Base-by-base conservation (phyloP, 23 tunicate species). In the Trididemnum miniatum region DNA sequence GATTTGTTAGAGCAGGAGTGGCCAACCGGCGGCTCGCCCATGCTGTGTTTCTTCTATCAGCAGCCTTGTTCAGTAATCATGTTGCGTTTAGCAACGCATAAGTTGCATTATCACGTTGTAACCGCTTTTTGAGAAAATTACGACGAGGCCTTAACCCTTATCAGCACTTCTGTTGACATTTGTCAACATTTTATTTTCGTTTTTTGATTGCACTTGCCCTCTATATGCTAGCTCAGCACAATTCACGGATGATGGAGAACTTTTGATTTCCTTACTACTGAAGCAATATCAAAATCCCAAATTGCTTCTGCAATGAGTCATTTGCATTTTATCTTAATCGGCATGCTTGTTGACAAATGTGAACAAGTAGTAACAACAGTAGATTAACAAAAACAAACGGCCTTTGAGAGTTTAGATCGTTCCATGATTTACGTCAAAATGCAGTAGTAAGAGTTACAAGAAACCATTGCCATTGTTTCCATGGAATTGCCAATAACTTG, bases 291-390 rank as follows among this genome's bases (percentile, higher is more conserved):
- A n/a, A n/a, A n/a, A n/a, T n/a, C n/a, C n/a, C n/a, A n/a, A n/a
- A n/a, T n/a, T n/a, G n/a, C n/a, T n/a, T n/a, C n/a, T n/a, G n/a
- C n/a, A n/a, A n/a, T n/a, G n/a, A n/a, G n/a, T n/a, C n/a, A n/a
- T n/a, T n/a, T 71, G 76, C 76, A 25, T 29, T 29, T 71, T 71
- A 71, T 12, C 76, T 71, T 71, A 71, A 71, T 71, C 76, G 76
- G 76, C 39, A 71, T 15, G 31, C 31, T 39, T 31, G 39, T 71
- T 71, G 76, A 71, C 9, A 71, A 71, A 71, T 28, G 29, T 38
- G 29, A 38, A 71, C 29, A 38, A 71, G 76, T 28, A 29, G 26
- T 39, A 71, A 71, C 7, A 71, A 25, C 12, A 32, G n/a, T n/a
- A n/a, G n/a, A n/a, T n/a, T n/a, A n/a, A n/a, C n/a, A n/a, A n/a